Base-by-base conservation (phyloP, 2,888 invertebrate species). In the Tholera decimalis region DNA sequence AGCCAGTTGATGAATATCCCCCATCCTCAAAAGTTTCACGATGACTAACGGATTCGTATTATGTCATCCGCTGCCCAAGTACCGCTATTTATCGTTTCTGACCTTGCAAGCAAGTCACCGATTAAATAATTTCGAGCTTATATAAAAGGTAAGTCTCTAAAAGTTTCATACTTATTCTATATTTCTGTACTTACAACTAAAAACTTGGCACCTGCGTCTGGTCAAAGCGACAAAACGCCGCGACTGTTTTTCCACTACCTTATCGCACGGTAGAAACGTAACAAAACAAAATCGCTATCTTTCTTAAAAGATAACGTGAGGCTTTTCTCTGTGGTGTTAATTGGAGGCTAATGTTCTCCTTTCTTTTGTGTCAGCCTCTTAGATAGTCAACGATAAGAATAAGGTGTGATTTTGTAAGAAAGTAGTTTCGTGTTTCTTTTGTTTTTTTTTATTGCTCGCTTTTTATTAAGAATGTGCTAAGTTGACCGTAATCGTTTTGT, bases 211-310 rank as follows among this genome's bases (percentile, higher is more conserved):
- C 91, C 93, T 93, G 94, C 91, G 84, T 86, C 79, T 78, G 83
- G 84, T 69, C 71, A 71, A 80, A 84, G 86, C 85, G 88, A 91
- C 91, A 89, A 89, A 89, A 88, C 75, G 80, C 63, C 74, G 77
- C 80, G 83, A 82, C 75, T 86, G 84, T 85, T 49, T 77, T 65
- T 55, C 30, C 57, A 50, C 58, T 61, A 61, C 80, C 79, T 88
- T 91, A 91, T 90, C 89, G 71, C 51, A 65, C 71, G 82, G 85
- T 87, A 83, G 85, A 83, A 89, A 86, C 83, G 85, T 82, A 89
- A 91, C 91, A 89, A 91, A 89, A 89, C 90, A 88, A 83, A 73
- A 88, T 84, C 84, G 30, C 92, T 92, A 93, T 92, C 91, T 85
- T 66, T 63, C 59, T 51, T 55, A 22, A 57, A 67, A 85, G 89